Percentiles rank a stretch among this genome's conserved stretches.
Evolutionary conservation across 2,113 vertebrate genomes (phyloP).

Genomic region (Phoxinus phoxinus): DNA sequence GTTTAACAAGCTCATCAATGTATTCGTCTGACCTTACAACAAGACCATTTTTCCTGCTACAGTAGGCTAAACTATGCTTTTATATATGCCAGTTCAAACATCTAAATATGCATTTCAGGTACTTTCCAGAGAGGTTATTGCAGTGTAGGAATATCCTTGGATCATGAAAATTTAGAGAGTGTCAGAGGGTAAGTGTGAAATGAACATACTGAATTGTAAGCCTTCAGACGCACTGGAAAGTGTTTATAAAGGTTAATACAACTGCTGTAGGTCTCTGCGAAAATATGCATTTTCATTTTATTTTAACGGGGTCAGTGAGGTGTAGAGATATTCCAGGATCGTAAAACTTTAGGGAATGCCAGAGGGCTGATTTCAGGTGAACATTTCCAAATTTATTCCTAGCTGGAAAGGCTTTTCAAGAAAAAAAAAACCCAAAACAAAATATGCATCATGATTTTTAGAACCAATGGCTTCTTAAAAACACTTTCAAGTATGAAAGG

Average conservation of each 20-base stretch:
- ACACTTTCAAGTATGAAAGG: neutral
- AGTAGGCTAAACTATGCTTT: neutral
- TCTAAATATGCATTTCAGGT: neutral
- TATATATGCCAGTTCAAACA: neutral
- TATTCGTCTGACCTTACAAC: no score
- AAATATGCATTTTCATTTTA: neutral
- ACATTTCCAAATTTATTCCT: neutral
- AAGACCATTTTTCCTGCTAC: no score
- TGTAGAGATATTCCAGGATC: neutral
- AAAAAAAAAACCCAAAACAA: neutral
- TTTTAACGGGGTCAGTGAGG: conserved; percentile 2
- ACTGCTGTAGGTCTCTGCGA: neutral
- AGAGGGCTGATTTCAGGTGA: neutral
- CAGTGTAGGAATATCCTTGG: neutral
- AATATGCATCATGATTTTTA: neutral
- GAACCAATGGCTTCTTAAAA: neutral
- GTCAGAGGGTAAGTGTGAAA: neutral
- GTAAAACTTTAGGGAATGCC: conserved; percentile 9
- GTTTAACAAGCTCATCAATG: neutral
- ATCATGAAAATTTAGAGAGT: neutral
- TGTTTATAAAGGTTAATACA: conserved; percentile 14
- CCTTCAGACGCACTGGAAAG: neutral
- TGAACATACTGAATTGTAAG: neutral
- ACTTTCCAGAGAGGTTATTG: neutral
- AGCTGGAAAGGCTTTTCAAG: neutral